Conservation (phyloP, 2,888 invertebrate genomes). For the Barypeithes pellucidus region DNA sequence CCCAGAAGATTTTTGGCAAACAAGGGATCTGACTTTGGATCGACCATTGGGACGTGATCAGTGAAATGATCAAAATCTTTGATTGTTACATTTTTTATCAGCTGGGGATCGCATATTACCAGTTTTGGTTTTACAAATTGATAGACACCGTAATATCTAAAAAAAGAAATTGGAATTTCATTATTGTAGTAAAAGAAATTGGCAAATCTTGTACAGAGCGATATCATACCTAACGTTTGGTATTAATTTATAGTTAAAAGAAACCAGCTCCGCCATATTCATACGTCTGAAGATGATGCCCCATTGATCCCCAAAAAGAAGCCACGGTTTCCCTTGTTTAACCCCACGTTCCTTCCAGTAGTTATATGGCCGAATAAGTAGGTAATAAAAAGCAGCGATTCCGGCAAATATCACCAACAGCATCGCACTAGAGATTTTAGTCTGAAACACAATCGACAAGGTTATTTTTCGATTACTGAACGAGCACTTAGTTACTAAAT, state of each 20-base stretch:
- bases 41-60: conserved; percentile 65
- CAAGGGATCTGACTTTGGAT: conserved; percentile 68
- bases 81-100: conserved; percentile 76
- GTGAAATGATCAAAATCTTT: conserved; percentile 76
- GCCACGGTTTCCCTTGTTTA: conserved; percentile 52
- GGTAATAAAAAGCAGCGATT: conserved; percentile 26
- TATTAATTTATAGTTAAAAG: conserved; percentile 38
- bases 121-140: conserved; percentile 68
- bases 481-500: too few species aligned
- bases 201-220: too few species aligned
- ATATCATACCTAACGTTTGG: conserved; percentile 40
- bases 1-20: conserved; percentile 69
- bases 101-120: conserved; percentile 73
- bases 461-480: background rate
- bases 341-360: conserved; percentile 56
- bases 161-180: too few species aligned
- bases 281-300: conserved; percentile 44
- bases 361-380: conserved; percentile 45
- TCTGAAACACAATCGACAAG: background rate
- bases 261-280: conserved; percentile 43
- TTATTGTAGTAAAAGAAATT: too few species aligned
- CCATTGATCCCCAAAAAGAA: conserved; percentile 56
- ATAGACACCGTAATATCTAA: conserved; percentile 62
- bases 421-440: background rate
- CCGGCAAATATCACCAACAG: conserved; percentile 18